Evolutionary conservation across 1,140 invertebrate species (phyloP).

Genomic region (Drosophila murphyi): DNA sequence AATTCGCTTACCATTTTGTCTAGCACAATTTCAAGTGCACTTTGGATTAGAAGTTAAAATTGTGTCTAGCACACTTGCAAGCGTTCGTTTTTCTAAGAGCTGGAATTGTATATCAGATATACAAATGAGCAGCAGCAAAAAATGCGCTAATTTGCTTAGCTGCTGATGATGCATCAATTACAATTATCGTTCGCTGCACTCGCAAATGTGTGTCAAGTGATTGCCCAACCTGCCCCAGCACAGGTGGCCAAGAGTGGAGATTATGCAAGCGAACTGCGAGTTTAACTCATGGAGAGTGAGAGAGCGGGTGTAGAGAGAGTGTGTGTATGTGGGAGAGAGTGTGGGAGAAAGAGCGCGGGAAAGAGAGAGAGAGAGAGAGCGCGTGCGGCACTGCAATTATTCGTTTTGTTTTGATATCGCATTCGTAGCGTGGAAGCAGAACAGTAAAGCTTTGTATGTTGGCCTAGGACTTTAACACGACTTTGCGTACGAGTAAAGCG

Average conservation of each 20-base stretch:
- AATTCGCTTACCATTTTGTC: too few relatives aligned
- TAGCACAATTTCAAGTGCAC: too few relatives aligned
- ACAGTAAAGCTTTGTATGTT: conserved; percentile 67
- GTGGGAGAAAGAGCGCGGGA: conserved; percentile 14
- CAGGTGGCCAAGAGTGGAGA: conserved; percentile 69
- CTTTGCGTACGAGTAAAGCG: conserved; percentile 55
- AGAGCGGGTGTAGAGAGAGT: background rate
- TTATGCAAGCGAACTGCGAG: conserved; percentile 37
- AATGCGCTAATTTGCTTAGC: conserved; percentile 48
- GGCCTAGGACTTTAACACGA: conserved; percentile 65
- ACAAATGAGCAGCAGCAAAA: conserved; percentile 29
- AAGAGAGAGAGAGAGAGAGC: conserved; percentile 14
- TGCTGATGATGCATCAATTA: conserved; percentile 57
- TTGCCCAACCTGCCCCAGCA: conserved; percentile 34
- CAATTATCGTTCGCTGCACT: conserved; percentile 43
- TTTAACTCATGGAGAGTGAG: background rate
- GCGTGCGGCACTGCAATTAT: conserved; percentile 73
- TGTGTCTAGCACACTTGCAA: too few relatives aligned
- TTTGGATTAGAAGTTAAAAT: too few relatives aligned
- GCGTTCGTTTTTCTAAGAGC: too few relatives aligned
- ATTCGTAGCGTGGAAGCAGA: conserved; percentile 52
- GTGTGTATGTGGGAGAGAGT: background rate
- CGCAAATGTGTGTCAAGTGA: conserved; percentile 58
- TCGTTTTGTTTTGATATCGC: conserved; percentile 74
- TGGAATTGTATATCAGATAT: background rate